Evolutionary conservation across 2,797 vertebrate species (phyloP).

Genomic region (Hypotaenidia okinawae): DNA sequence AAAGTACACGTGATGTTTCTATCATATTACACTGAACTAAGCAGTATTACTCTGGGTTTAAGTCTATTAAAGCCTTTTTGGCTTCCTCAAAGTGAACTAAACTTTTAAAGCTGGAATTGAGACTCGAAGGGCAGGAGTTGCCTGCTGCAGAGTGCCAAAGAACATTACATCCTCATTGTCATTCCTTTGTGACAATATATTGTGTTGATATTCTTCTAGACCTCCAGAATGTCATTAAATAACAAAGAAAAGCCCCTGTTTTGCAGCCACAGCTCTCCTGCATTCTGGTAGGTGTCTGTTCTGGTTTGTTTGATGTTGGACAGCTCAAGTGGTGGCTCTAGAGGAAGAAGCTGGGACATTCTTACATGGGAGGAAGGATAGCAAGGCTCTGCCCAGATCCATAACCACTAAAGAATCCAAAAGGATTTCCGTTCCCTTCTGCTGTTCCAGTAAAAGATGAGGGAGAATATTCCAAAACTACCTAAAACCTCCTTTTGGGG

Average conservation of each 20-base stretch:
- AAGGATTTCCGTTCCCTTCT: neutral
- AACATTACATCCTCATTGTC: neutral
- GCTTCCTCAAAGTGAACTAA: neutral
- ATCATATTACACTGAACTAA: neutral
- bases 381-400: neutral
- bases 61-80: neutral
- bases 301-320: neutral
- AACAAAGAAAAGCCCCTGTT: neutral
- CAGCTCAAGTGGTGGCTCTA: too few relatives aligned
- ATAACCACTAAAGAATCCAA: neutral
- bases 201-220: neutral
- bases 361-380: neutral
- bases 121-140: neutral
- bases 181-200: neutral
- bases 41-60: neutral
- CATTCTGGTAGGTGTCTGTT: neutral
- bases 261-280: neutral
- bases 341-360: neutral
- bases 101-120: neutral
- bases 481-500: neutral
- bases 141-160: neutral
- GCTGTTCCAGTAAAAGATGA: neutral
- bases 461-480: neutral
- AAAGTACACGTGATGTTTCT: neutral
- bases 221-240: neutral